A percentile compares a stretch with the other conserved stretches of the same genome.
These are phyloP conservation scores for Junonia oenone DNA, from an alignment of 2,888 invertebrate species.

Conservation along the genomic window DNA sequence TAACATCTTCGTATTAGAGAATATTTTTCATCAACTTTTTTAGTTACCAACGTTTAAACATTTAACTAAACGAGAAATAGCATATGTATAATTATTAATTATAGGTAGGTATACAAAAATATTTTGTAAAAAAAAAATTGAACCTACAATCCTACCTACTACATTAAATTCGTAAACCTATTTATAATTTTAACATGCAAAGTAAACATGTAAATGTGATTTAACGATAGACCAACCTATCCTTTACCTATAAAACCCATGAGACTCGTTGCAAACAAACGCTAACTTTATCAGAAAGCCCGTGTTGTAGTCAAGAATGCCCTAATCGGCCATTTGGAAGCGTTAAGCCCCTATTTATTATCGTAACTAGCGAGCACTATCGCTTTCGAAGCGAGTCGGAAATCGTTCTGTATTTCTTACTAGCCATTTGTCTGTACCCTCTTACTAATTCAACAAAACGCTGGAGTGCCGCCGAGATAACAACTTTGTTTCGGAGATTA, in stretches of 20 bases:
- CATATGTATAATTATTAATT: no score
- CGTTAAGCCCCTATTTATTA: conserved; percentile 37
- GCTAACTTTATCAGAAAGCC: conserved; percentile 69
- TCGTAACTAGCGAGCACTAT: conserved; percentile 71
- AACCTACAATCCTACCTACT: no score
- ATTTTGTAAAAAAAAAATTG: no score
- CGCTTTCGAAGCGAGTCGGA: conserved; percentile 55
- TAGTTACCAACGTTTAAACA: no score
- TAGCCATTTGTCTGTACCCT: conserved; percentile 42
- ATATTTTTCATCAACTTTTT: no score
- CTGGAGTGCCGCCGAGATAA: conserved; percentile 50
- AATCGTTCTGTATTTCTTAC: conserved; percentile 45
- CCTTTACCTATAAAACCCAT: conserved; percentile 53
- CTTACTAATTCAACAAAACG: conserved; percentile 70
- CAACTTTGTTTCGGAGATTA: conserved; percentile 53
- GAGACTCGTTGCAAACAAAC: conserved; percentile 63
- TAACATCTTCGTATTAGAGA: no score
- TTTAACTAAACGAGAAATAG: no score
- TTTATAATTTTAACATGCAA: conserved; percentile 6
- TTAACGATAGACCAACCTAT: conserved; percentile 49
- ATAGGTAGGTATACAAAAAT: no score
- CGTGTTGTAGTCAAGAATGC: conserved; percentile 38
- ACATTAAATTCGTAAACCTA: no score
- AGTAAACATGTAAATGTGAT: conserved; percentile 44
- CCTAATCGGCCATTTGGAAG: conserved; percentile 41